These are phyloP conservation scores for Dyspetes luteomarginatus DNA, from an alignment of 2,888 invertebrate species.

Conservation along the genomic window DNA sequence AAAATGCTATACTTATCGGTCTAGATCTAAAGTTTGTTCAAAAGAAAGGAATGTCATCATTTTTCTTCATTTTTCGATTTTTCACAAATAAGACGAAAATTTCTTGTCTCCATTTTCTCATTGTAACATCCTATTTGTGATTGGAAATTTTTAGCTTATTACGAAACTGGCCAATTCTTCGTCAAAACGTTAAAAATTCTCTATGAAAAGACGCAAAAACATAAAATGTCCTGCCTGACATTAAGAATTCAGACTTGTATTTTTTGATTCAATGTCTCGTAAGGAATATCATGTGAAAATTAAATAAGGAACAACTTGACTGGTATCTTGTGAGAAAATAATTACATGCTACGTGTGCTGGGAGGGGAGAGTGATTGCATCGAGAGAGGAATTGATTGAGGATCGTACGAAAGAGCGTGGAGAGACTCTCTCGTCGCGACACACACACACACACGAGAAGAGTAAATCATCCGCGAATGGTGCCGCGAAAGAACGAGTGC, in stretches of 20 bases:
- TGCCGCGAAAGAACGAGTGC: slow-evolving; percentile 65
- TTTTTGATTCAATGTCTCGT: no score
- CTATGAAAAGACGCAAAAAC: not conserved
- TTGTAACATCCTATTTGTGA: no score
- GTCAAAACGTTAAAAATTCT: no score
- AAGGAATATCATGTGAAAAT: slow-evolving; percentile 22
- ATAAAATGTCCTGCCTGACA: not conserved
- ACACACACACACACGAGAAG: slow-evolving; percentile 30
- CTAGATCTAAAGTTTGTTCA: no score
- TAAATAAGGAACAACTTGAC: not conserved
- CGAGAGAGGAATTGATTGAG: slow-evolving; percentile 54
- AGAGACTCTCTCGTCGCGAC: slow-evolving; percentile 31
- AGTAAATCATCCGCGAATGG: slow-evolving; percentile 76
- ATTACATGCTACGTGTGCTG: slow-evolving; percentile 4
- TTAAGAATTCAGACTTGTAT: no score
- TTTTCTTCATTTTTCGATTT: no score
- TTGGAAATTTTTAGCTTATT: no score
- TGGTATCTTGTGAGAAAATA: slow-evolving; percentile 26
- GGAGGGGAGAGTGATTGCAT: slow-evolving; percentile 25
- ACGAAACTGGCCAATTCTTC: no score
- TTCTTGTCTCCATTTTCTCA: no score
- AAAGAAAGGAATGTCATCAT: no score
- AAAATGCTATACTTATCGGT: no score
- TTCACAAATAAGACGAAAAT: no score
- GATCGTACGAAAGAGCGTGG: slow-evolving; percentile 44